phyloP scores from a whole-genome alignment of 2,113 vertebrate genomes.

The Nicator chloris region DNA sequence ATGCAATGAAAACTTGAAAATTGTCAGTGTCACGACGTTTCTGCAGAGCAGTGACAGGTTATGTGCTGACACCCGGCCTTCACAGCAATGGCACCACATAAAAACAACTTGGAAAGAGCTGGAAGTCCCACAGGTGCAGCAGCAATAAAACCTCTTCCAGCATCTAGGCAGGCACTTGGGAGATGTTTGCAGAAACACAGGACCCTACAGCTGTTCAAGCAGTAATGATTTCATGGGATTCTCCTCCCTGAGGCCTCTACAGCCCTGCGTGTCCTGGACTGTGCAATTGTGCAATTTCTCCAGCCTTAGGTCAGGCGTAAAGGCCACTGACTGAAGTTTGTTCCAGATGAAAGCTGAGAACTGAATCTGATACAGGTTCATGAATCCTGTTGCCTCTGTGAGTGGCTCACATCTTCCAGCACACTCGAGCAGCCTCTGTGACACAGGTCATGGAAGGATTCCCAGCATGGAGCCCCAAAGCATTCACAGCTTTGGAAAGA shows the following conservation, averaged over 20 bases:
- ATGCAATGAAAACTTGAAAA: not conserved
- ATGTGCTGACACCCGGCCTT: rapidly evolving
- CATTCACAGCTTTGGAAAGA: not conserved
- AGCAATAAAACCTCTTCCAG: not conserved
- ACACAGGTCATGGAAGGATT: not conserved
- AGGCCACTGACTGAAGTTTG: not conserved
- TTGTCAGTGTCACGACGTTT: not conserved
- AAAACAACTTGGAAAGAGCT: not conserved
- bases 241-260: not conserved
- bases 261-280: not conserved
- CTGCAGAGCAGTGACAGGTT: not conserved
- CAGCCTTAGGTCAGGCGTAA: not conserved
- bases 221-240: not conserved
- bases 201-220: not conserved
- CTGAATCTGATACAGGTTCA: not conserved
- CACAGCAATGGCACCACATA: not conserved
- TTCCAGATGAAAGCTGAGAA: not conserved
- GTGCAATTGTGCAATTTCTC: not conserved
- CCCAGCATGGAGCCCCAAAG: not conserved
- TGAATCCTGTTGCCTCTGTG: not conserved
- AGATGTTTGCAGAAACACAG: not conserved
- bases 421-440: not conserved
- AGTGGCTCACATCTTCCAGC: not conserved
- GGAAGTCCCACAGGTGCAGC: not conserved
- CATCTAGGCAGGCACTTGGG: not conserved